A percentile compares a stretch with the other conserved stretches of the same genome.
Evolutionary conservation across 2,113 vertebrate species (phyloP).

Genomic region (Phodopus roborovskii): DNA sequence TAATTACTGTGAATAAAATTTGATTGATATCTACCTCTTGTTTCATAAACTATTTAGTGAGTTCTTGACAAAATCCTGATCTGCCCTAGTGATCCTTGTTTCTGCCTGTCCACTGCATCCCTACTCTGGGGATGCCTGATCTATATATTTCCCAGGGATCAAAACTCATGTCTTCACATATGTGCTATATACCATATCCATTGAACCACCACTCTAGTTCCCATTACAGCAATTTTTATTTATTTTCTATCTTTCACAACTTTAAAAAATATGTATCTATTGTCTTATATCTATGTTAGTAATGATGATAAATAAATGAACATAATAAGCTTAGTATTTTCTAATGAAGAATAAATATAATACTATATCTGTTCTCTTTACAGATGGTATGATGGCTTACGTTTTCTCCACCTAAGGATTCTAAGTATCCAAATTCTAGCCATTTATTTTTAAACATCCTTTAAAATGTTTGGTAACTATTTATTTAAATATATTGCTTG

Average conservation of each 20-base stretch:
- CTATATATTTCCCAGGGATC: neutral
- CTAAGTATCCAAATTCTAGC: neutral
- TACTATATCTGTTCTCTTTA: neutral
- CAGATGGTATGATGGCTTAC: neutral
- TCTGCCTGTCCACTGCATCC: neutral
- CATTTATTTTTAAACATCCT: neutral
- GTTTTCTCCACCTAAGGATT: neutral
- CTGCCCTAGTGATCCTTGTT: neutral
- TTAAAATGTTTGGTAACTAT: neutral
- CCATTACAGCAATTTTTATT: neutral
- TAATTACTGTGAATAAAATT: neutral
- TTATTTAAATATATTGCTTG: neutral
- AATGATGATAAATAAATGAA: neutral
- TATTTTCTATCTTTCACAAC: neutral
- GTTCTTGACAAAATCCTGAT: neutral
- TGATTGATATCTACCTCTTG: neutral
- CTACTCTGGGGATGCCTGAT: neutral
- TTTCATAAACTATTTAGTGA: neutral
- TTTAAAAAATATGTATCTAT: neutral
- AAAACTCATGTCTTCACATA: neutral
- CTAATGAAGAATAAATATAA: neutral
- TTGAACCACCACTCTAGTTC: accelerated
- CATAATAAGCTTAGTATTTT: neutral
- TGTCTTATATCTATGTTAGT: neutral
- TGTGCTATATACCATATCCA: no score